These are phyloP conservation scores for Drosophila elegans DNA, from an alignment of 1,140 invertebrate genomes.

Conservation along the genomic window DNA sequence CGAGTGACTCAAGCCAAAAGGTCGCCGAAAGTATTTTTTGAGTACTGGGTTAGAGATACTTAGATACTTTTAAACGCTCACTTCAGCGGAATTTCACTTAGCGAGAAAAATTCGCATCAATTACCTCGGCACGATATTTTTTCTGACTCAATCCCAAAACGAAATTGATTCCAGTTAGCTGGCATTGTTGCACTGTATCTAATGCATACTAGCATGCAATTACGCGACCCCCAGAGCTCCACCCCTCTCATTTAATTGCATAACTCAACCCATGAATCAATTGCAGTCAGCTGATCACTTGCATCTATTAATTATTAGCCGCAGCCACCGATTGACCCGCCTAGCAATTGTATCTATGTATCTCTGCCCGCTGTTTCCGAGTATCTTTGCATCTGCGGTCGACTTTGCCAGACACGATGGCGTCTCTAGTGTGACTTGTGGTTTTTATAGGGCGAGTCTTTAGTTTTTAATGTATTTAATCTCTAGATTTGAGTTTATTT, in stretches of 20 bases:
- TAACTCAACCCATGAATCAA: slow-evolving; percentile 29
- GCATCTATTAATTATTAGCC: slow-evolving; percentile 38
- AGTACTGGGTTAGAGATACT: neutral
- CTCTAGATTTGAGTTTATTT: neutral
- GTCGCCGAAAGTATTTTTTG: neutral
- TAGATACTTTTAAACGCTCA: neutral
- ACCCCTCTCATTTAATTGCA: slow-evolving; percentile 32
- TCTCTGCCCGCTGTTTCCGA: neutral
- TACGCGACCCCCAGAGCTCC: slow-evolving; percentile 16
- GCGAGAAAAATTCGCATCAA: slow-evolving; percentile 20
- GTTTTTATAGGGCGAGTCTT: neutral
- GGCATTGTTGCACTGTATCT: slow-evolving; percentile 13
- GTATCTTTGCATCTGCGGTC: slow-evolving; percentile 24
- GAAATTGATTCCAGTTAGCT: slow-evolving; percentile 1
- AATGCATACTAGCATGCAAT: slow-evolving; percentile 28
- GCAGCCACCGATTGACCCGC: slow-evolving; percentile 3
- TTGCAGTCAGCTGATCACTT: slow-evolving; percentile 36
- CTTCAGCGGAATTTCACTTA: slow-evolving; percentile 20
- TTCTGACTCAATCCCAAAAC: slow-evolving; percentile 21
- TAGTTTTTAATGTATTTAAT: neutral
- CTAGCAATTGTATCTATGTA: slow-evolving; percentile 1
- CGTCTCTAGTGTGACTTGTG: slow-evolving; percentile 5
- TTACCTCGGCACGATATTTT: slow-evolving; percentile 6
- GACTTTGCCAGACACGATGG: slow-evolving; percentile 26
- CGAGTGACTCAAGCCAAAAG: slow-evolving; percentile 20